Percentiles rank a stretch among this genome's conserved stretches.
phyloP scores from a whole-genome alignment of 2,888 invertebrate genomes.

The Tillus elongatus region DNA sequence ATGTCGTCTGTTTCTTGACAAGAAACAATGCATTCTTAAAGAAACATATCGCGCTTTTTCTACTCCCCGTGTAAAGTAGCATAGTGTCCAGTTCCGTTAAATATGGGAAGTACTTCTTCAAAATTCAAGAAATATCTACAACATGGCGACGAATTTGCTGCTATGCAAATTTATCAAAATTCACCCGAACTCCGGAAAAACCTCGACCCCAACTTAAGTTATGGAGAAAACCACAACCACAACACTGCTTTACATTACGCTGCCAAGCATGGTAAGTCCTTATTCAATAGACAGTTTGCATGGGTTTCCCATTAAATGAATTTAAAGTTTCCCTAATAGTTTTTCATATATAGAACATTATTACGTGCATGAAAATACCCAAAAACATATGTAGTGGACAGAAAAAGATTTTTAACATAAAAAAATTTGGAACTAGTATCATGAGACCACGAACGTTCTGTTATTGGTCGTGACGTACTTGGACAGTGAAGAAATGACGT shows the following conservation, averaged over 20 bases:
- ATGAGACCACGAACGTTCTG: too few species aligned
- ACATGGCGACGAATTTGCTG: constrained; percentile 61
- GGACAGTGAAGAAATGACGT: too few species aligned
- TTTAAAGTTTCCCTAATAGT: too few species aligned
- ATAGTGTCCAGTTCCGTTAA: constrained; percentile 14
- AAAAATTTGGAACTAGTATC: too few species aligned
- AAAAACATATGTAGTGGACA: too few species aligned
- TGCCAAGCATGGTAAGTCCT: constrained; percentile 50
- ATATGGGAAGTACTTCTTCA: constrained; percentile 59
- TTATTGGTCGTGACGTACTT: too few species aligned
- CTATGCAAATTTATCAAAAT: constrained; percentile 55
- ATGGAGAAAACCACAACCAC: constrained; percentile 56
- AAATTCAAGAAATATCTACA: constrained; percentile 61
- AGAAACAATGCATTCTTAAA: constrained; percentile 24
- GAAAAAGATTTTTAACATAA: too few species aligned
- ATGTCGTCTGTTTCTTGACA: constrained; percentile 38
- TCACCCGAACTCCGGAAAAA: constrained; percentile 54
- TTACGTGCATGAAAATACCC: too few species aligned
- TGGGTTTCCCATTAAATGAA: too few species aligned
- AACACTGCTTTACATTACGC: constrained; percentile 60
- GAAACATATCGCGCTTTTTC: constrained; percentile 28
- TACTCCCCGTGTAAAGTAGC: neutral
- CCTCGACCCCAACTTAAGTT: constrained; percentile 57
- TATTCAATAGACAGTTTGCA: too few species aligned
- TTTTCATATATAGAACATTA: too few species aligned